Evolutionary conservation across 2,113 vertebrate genomes (phyloP).

Genomic region (Glaucidium brasilianum): DNA sequence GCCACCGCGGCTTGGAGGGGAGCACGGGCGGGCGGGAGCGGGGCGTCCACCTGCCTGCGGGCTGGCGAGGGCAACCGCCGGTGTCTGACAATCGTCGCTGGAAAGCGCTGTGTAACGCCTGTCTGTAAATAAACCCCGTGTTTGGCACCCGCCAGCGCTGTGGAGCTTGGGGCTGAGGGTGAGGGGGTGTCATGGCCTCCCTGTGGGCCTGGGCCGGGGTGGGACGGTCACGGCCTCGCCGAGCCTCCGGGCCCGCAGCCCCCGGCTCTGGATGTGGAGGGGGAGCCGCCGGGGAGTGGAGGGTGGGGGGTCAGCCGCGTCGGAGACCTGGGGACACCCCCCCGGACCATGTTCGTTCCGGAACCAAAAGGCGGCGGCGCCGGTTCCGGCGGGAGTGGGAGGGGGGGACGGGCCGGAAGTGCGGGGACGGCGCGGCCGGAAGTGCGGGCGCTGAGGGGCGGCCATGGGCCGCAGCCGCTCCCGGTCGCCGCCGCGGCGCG

Average conservation of each 20-base stretch:
- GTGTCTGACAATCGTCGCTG: slow-evolving; percentile 55
- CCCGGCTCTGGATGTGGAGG: neutral
- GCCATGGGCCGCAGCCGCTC: slow-evolving; percentile 31
- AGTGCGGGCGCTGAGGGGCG: neutral
- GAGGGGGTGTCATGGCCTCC: neutral
- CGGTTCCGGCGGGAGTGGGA: neutral
- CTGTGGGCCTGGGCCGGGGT: neutral
- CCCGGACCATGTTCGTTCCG: neutral
- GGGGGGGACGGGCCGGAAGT: neutral
- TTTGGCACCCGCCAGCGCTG: slow-evolving; percentile 39
- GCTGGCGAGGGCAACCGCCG: neutral
- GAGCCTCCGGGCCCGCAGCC: too few species aligned
- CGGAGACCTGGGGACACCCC: fast-evolving
- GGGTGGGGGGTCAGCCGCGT: too few species aligned
- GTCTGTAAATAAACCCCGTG: slow-evolving; percentile 66
- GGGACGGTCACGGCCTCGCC: too few species aligned
- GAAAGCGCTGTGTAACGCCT: slow-evolving; percentile 36
- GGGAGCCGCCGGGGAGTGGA: too few species aligned
- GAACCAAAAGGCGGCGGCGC: neutral
- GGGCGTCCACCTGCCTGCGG: neutral
- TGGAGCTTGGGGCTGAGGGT: neutral
- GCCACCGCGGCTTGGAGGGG: fast-evolving
- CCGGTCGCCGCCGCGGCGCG: slow-evolving; percentile 17
- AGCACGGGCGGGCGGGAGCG: neutral
- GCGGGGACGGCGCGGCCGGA: neutral